These are phyloP conservation scores for Bombus confusus DNA, from an alignment of 1,140 invertebrate species.

Conservation along the genomic window DNA sequence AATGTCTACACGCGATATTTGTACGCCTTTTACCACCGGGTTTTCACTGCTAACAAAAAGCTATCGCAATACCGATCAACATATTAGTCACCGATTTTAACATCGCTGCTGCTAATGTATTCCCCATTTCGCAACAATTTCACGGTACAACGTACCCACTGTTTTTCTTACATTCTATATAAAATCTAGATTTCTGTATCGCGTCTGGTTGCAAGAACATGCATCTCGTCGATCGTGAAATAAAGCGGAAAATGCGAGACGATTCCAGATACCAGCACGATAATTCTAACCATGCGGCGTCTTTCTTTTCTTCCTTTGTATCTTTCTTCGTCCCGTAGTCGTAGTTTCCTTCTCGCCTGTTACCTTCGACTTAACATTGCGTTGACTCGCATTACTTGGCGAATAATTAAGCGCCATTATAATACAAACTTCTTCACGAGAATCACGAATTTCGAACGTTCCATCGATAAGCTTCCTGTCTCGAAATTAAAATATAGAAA, in stretches of 20 bases:
- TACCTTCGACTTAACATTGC: not conserved
- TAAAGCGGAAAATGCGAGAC: not conserved
- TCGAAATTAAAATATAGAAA: not conserved
- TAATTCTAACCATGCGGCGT: not conserved
- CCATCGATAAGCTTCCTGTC: not conserved
- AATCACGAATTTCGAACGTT: not conserved
- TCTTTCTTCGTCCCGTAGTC: not conserved
- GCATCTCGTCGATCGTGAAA: not conserved
- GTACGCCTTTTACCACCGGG: constrained; percentile 1
- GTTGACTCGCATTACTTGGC: not conserved
- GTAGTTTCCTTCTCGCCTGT: no score
- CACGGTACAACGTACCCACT: constrained; percentile 22
- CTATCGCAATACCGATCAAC: constrained; percentile 50
- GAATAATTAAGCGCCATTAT: not conserved
- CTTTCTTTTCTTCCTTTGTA: not conserved
- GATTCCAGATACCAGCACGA: not conserved
- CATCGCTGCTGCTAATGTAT: constrained; percentile 22
- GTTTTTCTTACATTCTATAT: not conserved
- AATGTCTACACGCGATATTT: not conserved
- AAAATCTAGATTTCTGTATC: not conserved
- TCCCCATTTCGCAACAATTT: constrained; percentile 19
- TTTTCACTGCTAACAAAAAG: constrained; percentile 35
- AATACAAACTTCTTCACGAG: not conserved
- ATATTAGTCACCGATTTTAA: constrained; percentile 40
- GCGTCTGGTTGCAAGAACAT: not conserved